Evolutionary conservation across 2,113 vertebrate species (phyloP).

Genomic region (Hucho hucho): DNA sequence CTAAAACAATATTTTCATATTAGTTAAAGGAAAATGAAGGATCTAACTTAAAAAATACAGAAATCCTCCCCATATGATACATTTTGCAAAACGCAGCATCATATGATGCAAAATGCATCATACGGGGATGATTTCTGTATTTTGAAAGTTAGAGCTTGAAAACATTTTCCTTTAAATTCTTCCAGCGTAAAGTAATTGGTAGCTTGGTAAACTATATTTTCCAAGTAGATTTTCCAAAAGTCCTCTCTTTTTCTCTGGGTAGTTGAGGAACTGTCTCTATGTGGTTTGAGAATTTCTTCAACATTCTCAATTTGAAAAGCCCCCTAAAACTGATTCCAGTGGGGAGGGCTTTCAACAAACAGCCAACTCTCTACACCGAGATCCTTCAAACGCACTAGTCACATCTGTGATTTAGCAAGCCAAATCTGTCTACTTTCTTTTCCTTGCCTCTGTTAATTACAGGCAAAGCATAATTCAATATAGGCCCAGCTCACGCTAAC

Average conservation of each 20-base stretch:
- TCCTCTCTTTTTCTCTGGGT: neutral
- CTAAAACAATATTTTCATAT: too few species aligned
- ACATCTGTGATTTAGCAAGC: conserved; percentile 19
- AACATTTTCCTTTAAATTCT: too few species aligned
- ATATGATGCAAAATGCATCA: too few species aligned
- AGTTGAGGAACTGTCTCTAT: neutral
- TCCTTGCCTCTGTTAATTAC: conserved; percentile 3
- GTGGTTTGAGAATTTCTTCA: neutral
- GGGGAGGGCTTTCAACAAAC: neutral
- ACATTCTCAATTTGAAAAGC: neutral
- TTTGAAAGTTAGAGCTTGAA: too few species aligned
- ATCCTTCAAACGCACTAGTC: conserved; percentile 15
- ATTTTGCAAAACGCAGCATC: too few species aligned
- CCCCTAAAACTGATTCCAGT: neutral
- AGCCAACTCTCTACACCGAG: neutral
- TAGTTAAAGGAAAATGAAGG: too few species aligned
- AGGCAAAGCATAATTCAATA: conserved; percentile 44
- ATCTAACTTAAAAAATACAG: too few species aligned
- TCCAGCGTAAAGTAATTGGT: too few species aligned
- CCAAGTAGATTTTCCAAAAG: neutral
- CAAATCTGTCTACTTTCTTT: conserved; percentile 3
- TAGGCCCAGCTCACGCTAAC: conserved; percentile 12
- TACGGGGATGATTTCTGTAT: too few species aligned
- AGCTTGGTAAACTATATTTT: too few species aligned
- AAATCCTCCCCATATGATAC: too few species aligned